phyloP scores from a whole-genome alignment of 1,140 invertebrate genomes.

The Parasteatoda tepidariorum region DNA sequence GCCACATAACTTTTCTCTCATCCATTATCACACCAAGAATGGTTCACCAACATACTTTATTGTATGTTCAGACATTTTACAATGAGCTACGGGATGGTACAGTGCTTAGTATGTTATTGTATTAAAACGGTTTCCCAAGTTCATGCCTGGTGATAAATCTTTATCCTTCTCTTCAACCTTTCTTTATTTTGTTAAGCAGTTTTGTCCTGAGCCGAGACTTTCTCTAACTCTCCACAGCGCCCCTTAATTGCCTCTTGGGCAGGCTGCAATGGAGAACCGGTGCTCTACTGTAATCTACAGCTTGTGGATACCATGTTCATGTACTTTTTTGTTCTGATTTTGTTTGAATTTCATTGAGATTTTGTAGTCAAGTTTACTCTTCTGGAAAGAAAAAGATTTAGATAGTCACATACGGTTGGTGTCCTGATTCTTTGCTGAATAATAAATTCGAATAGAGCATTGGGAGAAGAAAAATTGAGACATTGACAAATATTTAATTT shows the following conservation, averaged over 20 bases:
- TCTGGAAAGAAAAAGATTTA: constrained; percentile 4
- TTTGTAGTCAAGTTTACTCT: constrained; percentile 18
- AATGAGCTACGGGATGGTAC: no score
- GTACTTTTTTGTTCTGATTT: background rate
- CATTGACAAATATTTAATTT: no score
- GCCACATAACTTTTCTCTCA: no score
- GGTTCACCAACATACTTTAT: no score
- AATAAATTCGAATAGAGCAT: no score
- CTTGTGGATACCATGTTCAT: constrained; percentile 12
- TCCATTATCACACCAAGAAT: no score
- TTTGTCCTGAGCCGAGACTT: background rate
- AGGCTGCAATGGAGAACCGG: background rate
- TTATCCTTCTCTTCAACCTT: background rate
- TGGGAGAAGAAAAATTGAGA: no score
- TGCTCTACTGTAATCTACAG: background rate
- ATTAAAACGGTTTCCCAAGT: no score
- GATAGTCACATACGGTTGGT: background rate
- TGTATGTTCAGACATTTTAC: no score
- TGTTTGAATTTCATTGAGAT: constrained; percentile 32
- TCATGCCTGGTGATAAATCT: no score
- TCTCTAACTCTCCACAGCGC: background rate
- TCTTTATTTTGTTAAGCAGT: background rate
- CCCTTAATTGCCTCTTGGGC: constrained; percentile 29
- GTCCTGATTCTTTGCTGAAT: background rate
- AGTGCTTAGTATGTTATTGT: no score